These are phyloP conservation scores for Tillus elongatus DNA, from an alignment of 2,888 invertebrate genomes.

Conservation along the genomic window DNA sequence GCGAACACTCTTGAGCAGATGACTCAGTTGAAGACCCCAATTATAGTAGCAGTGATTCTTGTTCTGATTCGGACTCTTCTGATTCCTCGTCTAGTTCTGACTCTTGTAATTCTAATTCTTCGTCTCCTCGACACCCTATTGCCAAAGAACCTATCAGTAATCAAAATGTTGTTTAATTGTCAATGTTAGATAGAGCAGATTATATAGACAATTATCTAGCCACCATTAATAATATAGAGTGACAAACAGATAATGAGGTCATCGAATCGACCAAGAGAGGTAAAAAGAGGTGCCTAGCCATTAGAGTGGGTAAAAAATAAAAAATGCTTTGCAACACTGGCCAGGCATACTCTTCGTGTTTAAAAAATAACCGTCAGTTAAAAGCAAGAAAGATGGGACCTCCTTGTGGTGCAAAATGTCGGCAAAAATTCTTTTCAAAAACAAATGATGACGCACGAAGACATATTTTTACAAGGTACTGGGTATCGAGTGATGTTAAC, in stretches of 20 bases:
- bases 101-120: slow-evolving; percentile 1
- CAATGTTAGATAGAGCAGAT: background rate
- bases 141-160: slow-evolving; percentile 2
- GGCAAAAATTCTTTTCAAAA: slow-evolving; percentile 1
- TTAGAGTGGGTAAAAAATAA: slow-evolving; percentile 3
- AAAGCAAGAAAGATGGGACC: slow-evolving; percentile 2
- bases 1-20: slow-evolving; percentile 1
- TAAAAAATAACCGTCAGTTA: background rate
- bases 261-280: slow-evolving; percentile 2
- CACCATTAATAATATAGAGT: background rate
- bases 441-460: slow-evolving; percentile 1
- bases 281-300: slow-evolving; percentile 2
- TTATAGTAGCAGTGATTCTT: slow-evolving; percentile 1
- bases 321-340: slow-evolving; percentile 3
- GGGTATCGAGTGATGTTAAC: slow-evolving; percentile 3
- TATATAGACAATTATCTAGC: slow-evolving; percentile 1
- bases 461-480: slow-evolving; percentile 3
- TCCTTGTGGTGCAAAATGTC: slow-evolving; percentile 4
- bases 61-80: slow-evolving; percentile 2
- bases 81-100: slow-evolving; percentile 2
- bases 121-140: slow-evolving; percentile 2
- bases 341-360: slow-evolving; percentile 1
- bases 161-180: background rate
- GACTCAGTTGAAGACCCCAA: slow-evolving; percentile 4
- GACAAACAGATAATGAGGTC: slow-evolving; percentile 2